Evolutionary conservation across 2,113 vertebrate genomes (phyloP).

Genomic region (Pseudopodoces humilis): DNA sequence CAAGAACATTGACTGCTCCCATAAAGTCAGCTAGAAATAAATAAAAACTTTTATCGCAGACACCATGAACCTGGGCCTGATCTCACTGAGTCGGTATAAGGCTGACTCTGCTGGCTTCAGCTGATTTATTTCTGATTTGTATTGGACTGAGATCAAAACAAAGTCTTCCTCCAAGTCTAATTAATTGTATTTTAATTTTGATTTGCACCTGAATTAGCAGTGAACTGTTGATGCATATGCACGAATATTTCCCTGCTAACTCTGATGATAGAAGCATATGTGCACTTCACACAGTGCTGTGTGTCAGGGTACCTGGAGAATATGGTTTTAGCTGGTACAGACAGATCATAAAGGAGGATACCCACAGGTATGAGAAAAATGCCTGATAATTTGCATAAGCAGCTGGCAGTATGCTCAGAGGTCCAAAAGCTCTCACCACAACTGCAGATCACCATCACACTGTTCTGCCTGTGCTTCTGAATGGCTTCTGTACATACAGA

Average conservation of each 20-base stretch:
- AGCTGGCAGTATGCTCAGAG: conserved; percentile 3
- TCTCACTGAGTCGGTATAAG: neutral
- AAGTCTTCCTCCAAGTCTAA: conserved; percentile 26
- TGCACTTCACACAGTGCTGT: neutral
- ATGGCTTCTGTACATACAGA: neutral
- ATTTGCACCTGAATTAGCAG: conserved; percentile 32
- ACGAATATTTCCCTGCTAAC: conserved; percentile 36
- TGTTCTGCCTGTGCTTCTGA: neutral
- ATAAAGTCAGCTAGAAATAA: neutral
- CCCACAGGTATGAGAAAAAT: conserved; percentile 13
- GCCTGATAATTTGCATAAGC: conserved; percentile 48
- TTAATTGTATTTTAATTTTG: conserved; percentile 45
- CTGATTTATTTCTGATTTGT: conserved; percentile 10
- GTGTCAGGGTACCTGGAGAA: neutral
- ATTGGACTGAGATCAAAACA: conserved; percentile 7
- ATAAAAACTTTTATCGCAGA: neutral
- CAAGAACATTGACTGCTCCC: neutral
- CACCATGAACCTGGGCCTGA: neutral
- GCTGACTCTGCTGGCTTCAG: neutral
- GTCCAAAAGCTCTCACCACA: neutral
- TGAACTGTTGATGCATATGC: conserved; percentile 14
- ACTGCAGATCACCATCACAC: neutral
- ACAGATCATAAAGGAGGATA: conserved; percentile 28
- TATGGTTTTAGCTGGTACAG: neutral
- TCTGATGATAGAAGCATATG: conserved; percentile 46